Percentiles rank a stretch among this genome's conserved stretches.
phyloP scores from a whole-genome alignment of 2,888 invertebrate species.

The Iphiclides podalirius region DNA sequence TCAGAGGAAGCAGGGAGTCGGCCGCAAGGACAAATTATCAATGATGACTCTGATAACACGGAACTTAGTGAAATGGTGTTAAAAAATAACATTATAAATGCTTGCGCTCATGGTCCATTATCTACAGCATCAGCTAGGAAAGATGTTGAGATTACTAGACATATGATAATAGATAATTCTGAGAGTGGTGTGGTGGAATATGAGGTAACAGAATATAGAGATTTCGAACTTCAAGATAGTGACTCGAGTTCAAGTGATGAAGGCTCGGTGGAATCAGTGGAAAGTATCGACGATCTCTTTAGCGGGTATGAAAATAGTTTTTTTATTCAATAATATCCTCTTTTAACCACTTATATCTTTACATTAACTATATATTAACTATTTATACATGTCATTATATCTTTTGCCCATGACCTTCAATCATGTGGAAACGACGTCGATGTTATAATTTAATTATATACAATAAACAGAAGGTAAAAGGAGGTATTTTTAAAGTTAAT shows the following conservation, averaged over 20 bases:
- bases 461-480: neutral
- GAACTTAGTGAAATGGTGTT: constrained; percentile 74
- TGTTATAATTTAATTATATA: neutral
- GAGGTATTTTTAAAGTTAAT: neutral
- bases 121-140: constrained; percentile 44
- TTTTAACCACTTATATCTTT: neutral
- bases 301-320: constrained; percentile 51
- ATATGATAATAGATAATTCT: constrained; percentile 70
- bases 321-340: too few relatives aligned
- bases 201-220: constrained; percentile 69
- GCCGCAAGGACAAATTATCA: constrained; percentile 47
- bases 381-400: neutral
- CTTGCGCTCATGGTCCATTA: constrained; percentile 71
- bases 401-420: neutral
- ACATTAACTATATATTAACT: too few relatives aligned
- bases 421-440: neutral
- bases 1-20: constrained; percentile 61
- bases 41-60: constrained; percentile 61
- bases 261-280: constrained; percentile 40
- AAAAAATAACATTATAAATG: constrained; percentile 75
- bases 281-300: constrained; percentile 31
- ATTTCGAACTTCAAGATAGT: constrained; percentile 57
- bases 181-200: constrained; percentile 69
- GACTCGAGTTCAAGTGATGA: constrained; percentile 64
- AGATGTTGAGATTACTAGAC: constrained; percentile 55